Evolutionary conservation across 1,140 invertebrate genomes (phyloP).

Genomic region (Octopus bimaculoides): DNA sequence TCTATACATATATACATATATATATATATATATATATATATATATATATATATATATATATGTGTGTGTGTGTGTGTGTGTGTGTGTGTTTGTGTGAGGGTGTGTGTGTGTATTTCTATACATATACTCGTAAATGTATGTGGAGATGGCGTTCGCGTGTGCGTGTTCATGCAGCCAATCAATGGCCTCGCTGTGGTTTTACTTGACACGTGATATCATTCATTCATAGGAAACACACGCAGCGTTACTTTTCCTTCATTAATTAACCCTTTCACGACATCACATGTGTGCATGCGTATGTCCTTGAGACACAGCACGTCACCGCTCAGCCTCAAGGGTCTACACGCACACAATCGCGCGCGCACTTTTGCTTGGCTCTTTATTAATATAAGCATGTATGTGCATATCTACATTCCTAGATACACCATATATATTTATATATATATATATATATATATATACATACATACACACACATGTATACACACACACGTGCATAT

Average conservation of each 20-base stretch:
- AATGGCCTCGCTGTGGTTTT: too few relatives aligned
- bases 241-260: too few relatives aligned
- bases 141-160: not conserved
- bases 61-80: slow-evolving; percentile 2
- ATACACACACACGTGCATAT: not conserved
- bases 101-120: not conserved
- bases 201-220: too few relatives aligned
- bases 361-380: not conserved
- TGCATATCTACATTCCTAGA: not conserved
- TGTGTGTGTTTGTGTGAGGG: not conserved
- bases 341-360: not conserved
- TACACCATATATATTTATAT: not conserved
- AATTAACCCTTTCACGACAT: too few relatives aligned
- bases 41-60: not conserved
- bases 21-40: not conserved
- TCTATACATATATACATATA: not conserved
- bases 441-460: not conserved
- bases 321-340: too few relatives aligned
- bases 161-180: too few relatives aligned
- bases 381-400: not conserved
- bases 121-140: not conserved
- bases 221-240: too few relatives aligned
- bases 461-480: not conserved
- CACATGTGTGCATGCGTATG: too few relatives aligned
- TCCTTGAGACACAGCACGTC: too few relatives aligned